A percentile compares a stretch with the other conserved stretches of the same genome.
These are phyloP conservation scores for Geophilus truncorum DNA, from an alignment of 2,888 invertebrate species.

Conservation along the genomic window DNA sequence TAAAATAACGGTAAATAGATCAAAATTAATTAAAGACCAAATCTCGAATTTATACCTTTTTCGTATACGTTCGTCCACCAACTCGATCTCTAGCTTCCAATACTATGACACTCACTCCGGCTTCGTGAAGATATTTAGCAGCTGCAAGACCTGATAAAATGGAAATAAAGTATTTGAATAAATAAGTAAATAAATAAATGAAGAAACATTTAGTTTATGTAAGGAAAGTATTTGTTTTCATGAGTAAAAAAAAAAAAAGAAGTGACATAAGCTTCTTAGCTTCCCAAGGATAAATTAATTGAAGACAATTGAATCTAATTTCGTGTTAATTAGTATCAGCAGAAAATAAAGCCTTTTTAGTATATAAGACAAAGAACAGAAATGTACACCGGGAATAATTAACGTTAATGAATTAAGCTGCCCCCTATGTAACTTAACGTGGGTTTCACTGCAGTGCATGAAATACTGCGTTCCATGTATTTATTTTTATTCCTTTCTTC, in stretches of 20 bases:
- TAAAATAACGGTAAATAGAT: no score
- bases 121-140: slow-evolving; percentile 43
- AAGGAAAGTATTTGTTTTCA: background rate
- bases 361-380: background rate
- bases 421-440: background rate
- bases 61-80: slow-evolving; percentile 46
- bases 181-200: no score
- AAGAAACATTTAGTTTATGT: no score
- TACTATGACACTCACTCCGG: slow-evolving; percentile 43
- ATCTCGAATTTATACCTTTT: slow-evolving; percentile 39
- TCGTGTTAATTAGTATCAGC: background rate
- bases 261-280: background rate
- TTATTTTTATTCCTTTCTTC: background rate
- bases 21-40: no score
- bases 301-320: slow-evolving; percentile 1
- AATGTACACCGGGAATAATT: background rate
- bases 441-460: background rate
- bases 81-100: slow-evolving; percentile 47
- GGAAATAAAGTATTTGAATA: background rate
- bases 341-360: background rate
- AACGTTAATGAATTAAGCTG: background rate
- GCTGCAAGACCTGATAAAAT: slow-evolving; percentile 43
- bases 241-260: background rate
- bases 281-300: no score
- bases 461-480: background rate